Conservation (phyloP, 2,888 invertebrate genomes). For the Tubulanus polymorphus region DNA sequence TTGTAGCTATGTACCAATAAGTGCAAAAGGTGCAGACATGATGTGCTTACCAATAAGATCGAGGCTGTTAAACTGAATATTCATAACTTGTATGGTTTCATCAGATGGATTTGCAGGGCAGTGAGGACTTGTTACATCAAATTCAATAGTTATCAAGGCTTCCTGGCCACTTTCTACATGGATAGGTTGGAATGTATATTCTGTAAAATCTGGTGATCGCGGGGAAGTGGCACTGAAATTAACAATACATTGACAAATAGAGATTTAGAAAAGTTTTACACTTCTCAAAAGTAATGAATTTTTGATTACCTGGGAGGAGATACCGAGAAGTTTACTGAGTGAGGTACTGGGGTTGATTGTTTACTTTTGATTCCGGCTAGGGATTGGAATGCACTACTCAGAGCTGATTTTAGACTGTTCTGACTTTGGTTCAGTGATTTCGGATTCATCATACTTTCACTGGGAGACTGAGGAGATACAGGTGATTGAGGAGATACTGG, state of each 20-base stretch:
- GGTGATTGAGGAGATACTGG: constrained; percentile 66
- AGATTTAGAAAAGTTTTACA: no score
- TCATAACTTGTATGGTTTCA: constrained; percentile 66
- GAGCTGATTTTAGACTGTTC: constrained; percentile 34
- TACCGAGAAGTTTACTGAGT: not conserved
- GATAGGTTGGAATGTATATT: constrained; percentile 58
- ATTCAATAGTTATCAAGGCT: constrained; percentile 67
- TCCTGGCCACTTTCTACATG: constrained; percentile 41
- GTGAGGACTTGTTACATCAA: constrained; percentile 66
- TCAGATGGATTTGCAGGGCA: constrained; percentile 43
- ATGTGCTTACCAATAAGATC: constrained; percentile 79
- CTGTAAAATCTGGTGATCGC: not conserved
- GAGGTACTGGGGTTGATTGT: constrained; percentile 8
- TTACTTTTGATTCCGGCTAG: constrained; percentile 48
- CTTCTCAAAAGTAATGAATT: no score
- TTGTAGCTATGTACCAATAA: no score
- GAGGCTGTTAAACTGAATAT: constrained; percentile 87
- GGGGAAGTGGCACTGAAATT: no score
- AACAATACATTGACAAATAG: no score
- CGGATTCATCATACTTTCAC: constrained; percentile 16
- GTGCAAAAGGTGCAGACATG: not conserved
- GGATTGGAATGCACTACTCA: constrained; percentile 62
- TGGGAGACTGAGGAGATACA: constrained; percentile 25
- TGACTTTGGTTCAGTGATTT: constrained; percentile 23
- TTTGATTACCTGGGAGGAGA: no score